Conservation (phyloP, 2,888 invertebrate genomes). For the Ormyrus labotus region DNA sequence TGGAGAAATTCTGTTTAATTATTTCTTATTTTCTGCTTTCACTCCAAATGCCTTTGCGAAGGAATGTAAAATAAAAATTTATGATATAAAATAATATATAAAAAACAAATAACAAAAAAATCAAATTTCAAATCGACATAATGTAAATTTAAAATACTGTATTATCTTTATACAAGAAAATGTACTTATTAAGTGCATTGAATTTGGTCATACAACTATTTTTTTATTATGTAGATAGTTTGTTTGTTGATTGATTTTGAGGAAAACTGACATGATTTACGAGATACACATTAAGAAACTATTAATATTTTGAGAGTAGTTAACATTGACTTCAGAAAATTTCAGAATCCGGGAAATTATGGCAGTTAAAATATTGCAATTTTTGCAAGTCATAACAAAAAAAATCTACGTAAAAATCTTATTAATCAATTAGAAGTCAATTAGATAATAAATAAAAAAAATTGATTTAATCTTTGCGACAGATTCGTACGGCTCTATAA, state of each 20-base stretch:
- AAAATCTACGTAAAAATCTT: neutral
- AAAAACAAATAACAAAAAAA: slow-evolving; percentile 30
- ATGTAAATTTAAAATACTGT: slow-evolving; percentile 20
- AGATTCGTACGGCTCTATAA: neutral
- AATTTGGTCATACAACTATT: slow-evolving; percentile 19
- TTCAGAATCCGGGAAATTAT: slow-evolving; percentile 29
- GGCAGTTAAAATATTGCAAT: slow-evolving; percentile 52
- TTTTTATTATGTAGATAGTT: slow-evolving; percentile 43
- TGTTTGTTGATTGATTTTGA: slow-evolving; percentile 32
- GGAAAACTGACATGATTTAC: slow-evolving; percentile 19
- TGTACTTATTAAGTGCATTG: slow-evolving; percentile 27
- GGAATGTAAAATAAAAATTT: slow-evolving; percentile 37
- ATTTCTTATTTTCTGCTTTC: slow-evolving; percentile 29
- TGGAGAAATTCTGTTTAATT: slow-evolving; percentile 41
- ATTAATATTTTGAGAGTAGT: slow-evolving; percentile 17
- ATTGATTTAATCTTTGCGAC: neutral
- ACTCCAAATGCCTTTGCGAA: slow-evolving; percentile 34
- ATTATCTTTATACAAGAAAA: slow-evolving; percentile 32
- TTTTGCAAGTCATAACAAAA: slow-evolving; percentile 8
- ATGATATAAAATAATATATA: slow-evolving; percentile 30
- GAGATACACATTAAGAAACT: slow-evolving; percentile 24
- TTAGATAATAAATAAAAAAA: neutral
- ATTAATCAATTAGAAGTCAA: neutral
- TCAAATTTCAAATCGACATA: slow-evolving; percentile 17
- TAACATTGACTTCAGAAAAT: slow-evolving; percentile 26